phyloP scores from a whole-genome alignment of 2,797 vertebrate species.

The Sebastes alutus region DNA sequence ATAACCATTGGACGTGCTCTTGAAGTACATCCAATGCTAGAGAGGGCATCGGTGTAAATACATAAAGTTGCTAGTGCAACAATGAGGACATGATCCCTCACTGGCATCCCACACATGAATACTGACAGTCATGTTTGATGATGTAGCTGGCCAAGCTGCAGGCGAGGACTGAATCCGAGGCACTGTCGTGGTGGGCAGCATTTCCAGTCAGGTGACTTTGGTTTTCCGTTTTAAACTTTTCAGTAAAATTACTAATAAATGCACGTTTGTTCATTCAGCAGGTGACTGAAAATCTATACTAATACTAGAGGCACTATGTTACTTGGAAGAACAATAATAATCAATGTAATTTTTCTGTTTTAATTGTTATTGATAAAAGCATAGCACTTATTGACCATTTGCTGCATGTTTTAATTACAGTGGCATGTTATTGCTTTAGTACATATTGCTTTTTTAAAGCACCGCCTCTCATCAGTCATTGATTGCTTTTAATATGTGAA shows the following conservation, averaged over 20 bases:
- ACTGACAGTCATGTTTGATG: background rate
- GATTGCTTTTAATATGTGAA: constrained; percentile 4
- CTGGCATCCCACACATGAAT: background rate
- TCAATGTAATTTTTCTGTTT: background rate
- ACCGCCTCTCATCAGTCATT: background rate
- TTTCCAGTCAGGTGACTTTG: background rate
- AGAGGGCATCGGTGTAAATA: background rate
- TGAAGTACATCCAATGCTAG: background rate
- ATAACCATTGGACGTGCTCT: background rate
- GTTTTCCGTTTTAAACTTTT: background rate
- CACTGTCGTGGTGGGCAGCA: background rate
- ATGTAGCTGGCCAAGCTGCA: background rate
- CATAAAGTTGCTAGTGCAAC: background rate
- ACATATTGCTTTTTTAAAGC: background rate
- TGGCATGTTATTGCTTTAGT: background rate
- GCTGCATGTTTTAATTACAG: constrained; percentile 9
- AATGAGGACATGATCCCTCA: constrained; percentile 3
- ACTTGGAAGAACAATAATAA: background rate
- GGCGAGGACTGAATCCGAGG: background rate
- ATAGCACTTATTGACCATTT: background rate
- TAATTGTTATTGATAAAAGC: constrained; percentile 17
- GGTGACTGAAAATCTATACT: background rate
- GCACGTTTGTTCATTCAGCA: background rate
- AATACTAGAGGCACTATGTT: background rate
- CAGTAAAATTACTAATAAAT: background rate